phyloP scores from a whole-genome alignment of 2,797 vertebrate genomes.

The Sebastes taczanowskii region DNA sequence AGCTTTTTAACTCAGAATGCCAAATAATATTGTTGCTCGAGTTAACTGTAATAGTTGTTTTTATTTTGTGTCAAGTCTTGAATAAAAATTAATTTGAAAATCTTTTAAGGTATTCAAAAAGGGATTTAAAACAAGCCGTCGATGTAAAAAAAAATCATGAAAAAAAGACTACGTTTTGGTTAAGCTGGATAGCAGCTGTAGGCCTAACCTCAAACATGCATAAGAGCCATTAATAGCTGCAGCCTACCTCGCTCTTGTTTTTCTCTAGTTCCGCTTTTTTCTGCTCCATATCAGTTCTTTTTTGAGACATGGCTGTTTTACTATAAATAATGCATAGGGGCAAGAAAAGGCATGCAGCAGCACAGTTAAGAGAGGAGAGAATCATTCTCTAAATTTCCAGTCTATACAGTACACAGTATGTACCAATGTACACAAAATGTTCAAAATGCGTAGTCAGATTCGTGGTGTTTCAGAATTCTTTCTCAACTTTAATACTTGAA shows the following conservation, averaged over 20 bases:
- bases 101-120: background rate
- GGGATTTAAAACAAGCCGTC: background rate
- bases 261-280: conserved; percentile 29
- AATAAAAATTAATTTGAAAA: background rate
- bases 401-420: background rate
- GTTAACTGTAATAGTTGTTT: background rate
- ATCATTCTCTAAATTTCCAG: conserved; percentile 12
- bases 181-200: background rate
- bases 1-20: background rate
- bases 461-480: background rate
- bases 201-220: conserved; percentile 27
- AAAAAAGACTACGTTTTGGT: background rate
- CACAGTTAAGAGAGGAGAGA: conserved; percentile 14
- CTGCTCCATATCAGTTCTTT: conserved; percentile 62
- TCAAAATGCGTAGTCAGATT: background rate
- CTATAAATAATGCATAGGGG: conserved; percentile 67
- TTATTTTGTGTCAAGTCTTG: background rate
- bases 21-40: background rate
- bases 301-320: conserved; percentile 62
- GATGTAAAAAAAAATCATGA: background rate
- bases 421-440: background rate
- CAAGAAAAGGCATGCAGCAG: conserved; percentile 39
- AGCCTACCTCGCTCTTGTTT: conserved; percentile 29
- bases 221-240: conserved; percentile 42
- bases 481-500: background rate